Percentiles rank a stretch among this genome's conserved stretches.
Conservation (phyloP, 2,113 vertebrate species). For the Nestor notabilis region DNA sequence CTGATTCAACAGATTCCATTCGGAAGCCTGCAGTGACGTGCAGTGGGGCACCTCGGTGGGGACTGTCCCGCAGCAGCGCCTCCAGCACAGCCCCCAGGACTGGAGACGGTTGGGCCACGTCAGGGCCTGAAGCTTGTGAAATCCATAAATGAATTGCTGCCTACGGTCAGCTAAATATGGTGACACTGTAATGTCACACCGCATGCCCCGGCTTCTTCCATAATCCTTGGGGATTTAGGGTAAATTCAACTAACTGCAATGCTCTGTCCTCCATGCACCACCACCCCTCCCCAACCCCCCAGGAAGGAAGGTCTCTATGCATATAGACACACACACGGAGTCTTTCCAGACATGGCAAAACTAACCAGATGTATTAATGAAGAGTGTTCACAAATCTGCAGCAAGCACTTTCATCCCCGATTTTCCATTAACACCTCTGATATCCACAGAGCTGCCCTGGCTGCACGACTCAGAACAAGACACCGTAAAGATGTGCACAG, state of each 20-base stretch:
- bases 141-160: not conserved
- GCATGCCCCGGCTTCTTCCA: not conserved
- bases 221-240: not conserved
- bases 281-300: not conserved
- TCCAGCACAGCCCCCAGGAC: accelerated
- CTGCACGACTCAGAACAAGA: not conserved
- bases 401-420: not conserved
- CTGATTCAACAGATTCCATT: not conserved
- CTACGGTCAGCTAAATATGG: not conserved
- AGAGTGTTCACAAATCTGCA: not conserved
- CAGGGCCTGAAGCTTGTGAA: not conserved
- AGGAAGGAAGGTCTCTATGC: not conserved
- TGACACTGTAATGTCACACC: not conserved
- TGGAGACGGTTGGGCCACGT: accelerated
- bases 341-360: not conserved
- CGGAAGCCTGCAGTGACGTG: accelerated
- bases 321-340: not conserved
- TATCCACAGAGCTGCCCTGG: not conserved
- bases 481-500: not conserved
- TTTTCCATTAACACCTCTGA: constrained; percentile 6
- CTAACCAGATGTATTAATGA: not conserved
- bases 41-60: not conserved
- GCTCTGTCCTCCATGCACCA: not conserved
- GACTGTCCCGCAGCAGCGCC: accelerated
- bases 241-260: not conserved